These are phyloP conservation scores for Gopherus flavomarginatus DNA, from an alignment of 2,113 vertebrate species.

Conservation along the genomic window DNA sequence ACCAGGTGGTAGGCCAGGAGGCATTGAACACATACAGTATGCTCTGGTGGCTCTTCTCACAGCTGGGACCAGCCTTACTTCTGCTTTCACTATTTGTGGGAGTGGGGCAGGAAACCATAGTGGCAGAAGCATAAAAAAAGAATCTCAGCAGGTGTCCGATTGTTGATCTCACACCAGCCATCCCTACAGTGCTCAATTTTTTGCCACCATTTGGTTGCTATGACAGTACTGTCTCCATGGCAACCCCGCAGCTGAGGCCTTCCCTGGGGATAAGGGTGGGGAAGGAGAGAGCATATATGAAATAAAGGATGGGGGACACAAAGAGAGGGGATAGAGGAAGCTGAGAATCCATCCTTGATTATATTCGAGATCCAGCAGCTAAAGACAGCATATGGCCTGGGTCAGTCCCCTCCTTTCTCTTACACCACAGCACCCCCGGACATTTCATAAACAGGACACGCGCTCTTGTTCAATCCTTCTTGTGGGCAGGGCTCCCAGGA, in stretches of 20 bases:
- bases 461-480: neutral
- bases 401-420: neutral
- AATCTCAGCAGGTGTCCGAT: neutral
- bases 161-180: neutral
- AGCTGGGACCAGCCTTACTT: neutral
- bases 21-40: rapidly evolving
- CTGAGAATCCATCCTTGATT: neutral
- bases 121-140: neutral
- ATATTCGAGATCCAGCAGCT: neutral
- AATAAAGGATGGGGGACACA: neutral
- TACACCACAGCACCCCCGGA: neutral
- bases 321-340: neutral
- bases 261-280: neutral
- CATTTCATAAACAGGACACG: neutral
- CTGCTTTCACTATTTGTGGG: neutral
- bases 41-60: neutral
- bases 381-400: neutral
- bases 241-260: neutral
- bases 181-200: neutral
- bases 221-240: neutral
- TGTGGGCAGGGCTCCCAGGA: neutral
- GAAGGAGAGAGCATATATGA: neutral
- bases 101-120: neutral
- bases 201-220: neutral
- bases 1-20: neutral